Percentiles rank a stretch among this genome's conserved stretches.
phyloP scores from a whole-genome alignment of 2,113 vertebrate species.

The Nycticorax nycticorax region DNA sequence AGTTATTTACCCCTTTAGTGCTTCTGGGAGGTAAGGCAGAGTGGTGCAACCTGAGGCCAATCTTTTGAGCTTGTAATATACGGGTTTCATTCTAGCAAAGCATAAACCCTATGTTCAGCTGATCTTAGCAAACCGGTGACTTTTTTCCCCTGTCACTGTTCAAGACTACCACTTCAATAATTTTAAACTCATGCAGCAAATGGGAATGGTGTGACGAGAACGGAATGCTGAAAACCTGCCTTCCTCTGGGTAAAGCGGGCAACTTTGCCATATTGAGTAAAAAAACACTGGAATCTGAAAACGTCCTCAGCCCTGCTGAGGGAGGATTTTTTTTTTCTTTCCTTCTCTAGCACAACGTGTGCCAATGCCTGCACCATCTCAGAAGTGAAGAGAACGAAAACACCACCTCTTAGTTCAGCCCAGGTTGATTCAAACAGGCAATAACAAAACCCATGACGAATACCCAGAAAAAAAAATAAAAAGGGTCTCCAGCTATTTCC shows the following conservation, averaged over 20 bases:
- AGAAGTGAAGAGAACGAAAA: conserved; percentile 77
- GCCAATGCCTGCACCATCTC: conserved; percentile 98
- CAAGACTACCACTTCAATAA: background rate
- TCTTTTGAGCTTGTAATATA: background rate
- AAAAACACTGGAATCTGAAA: conserved; percentile 90
- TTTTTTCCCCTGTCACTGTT: background rate
- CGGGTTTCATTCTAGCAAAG: background rate
- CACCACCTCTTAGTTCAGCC: conserved; percentile 67
- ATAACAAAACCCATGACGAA: conserved; percentile 79
- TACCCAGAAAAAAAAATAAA: conserved; percentile 39
- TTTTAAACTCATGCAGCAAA: background rate
- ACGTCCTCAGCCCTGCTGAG: conserved; percentile 67
- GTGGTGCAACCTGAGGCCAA: background rate
- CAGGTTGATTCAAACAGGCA: conserved; percentile 78
- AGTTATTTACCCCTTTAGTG: background rate
- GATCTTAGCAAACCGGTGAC: background rate
- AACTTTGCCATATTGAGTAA: conserved; percentile 98
- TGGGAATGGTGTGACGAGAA: background rate
- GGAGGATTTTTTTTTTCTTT: conserved; percentile 9
- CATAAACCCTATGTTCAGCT: background rate
- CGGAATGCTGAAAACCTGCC: conserved; percentile 56
- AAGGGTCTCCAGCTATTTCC: conserved; percentile 74
- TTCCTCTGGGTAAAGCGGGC: conserved; percentile 78
- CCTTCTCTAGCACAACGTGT: conserved; percentile 71
- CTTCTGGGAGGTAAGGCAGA: background rate